Evolutionary conservation across 2,797 vertebrate genomes (phyloP).

Genomic region (Aotus griseimembra): DNA sequence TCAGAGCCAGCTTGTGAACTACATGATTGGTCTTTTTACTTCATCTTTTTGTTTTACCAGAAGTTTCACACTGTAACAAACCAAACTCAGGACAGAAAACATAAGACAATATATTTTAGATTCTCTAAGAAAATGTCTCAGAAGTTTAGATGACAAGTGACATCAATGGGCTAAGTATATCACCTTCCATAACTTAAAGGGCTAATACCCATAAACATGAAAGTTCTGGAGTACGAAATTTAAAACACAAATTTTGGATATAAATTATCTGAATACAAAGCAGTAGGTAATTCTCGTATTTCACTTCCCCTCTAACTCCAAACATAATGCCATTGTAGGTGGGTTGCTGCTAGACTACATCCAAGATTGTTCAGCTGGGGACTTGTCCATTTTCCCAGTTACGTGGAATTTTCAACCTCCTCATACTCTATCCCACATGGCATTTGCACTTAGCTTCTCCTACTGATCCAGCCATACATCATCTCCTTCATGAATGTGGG

Average conservation of each 20-base stretch:
- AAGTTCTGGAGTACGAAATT: neutral
- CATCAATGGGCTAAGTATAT: neutral
- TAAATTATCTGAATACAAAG: neutral
- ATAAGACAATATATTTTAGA: neutral
- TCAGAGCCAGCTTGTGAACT: slow-evolving; percentile 28
- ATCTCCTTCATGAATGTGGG: neutral
- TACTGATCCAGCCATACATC: neutral
- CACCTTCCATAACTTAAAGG: neutral
- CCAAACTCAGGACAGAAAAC: slow-evolving; percentile 41
- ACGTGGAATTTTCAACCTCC: neutral
- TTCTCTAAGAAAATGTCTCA: neutral
- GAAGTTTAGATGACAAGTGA: neutral
- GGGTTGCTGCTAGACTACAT: neutral
- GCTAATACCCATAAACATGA: slow-evolving; percentile 1
- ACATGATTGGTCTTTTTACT: neutral
- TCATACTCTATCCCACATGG: neutral
- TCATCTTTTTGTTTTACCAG: neutral
- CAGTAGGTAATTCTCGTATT: neutral
- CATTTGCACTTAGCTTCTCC: neutral
- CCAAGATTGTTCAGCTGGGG: neutral
- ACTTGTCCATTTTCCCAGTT: neutral
- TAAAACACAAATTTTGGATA: neutral
- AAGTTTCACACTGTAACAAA: slow-evolving; percentile 20
- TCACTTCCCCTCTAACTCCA: neutral
- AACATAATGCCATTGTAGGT: neutral